phyloP scores from a whole-genome alignment of 2,113 vertebrate species.

The Azemiops feae region DNA sequence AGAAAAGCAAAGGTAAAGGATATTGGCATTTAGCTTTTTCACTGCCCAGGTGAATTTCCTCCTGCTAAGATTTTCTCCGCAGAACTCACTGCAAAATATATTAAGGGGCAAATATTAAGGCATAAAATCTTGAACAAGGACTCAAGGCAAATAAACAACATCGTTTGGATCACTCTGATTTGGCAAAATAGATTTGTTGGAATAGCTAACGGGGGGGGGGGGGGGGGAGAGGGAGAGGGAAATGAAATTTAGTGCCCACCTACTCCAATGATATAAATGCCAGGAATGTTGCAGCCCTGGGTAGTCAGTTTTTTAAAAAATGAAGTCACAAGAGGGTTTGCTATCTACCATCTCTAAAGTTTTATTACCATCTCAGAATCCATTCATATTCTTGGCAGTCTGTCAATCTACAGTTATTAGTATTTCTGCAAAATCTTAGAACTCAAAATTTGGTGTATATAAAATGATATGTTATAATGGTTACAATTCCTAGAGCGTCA shows the following conservation, averaged over 20 bases:
- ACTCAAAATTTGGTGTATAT: neutral
- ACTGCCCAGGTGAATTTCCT: conserved; percentile 92
- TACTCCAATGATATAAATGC: neutral
- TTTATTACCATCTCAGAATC: neutral
- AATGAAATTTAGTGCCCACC: neutral
- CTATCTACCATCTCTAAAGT: neutral
- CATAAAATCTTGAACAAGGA: neutral
- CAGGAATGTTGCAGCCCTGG: neutral
- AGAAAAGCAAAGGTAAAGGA: conserved; percentile 96
- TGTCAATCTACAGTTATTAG: neutral
- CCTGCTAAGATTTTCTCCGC: conserved; percentile 91
- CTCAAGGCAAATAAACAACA: neutral
- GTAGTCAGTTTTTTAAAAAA: neutral
- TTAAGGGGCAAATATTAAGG: neutral
- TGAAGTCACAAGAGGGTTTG: neutral
- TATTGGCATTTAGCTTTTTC: conserved; percentile 94
- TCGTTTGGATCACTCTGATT: accelerated
- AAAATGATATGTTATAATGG: neutral
- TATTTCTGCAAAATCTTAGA: neutral
- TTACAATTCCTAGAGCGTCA: neutral
- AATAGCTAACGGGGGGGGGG: too few species aligned
- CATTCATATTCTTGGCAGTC: neutral
- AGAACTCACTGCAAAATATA: conserved; percentile 86
- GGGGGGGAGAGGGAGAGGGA: too few species aligned
- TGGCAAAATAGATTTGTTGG: neutral